Evolutionary conservation across 1,140 invertebrate genomes (phyloP), one percentile per base, ranked within the genome.

Genomic region (Conopomorpha cramerella): DNA sequence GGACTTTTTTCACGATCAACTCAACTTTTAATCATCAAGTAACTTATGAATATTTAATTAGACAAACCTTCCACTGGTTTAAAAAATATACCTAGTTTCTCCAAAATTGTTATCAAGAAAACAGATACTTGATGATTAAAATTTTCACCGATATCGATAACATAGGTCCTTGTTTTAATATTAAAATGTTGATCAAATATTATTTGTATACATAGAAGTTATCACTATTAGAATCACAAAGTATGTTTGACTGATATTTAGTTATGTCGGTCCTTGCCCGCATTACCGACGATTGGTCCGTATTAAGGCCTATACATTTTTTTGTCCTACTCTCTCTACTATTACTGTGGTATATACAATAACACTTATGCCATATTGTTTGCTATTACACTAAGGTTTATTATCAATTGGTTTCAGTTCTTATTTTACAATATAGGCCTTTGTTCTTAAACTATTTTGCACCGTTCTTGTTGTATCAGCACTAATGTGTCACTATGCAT

Each of bases 201-300:
- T 4, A 23, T 23, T 23, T 10, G 4, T 23, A 23, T 10, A 10
- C 4, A 6, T 6, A 4, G 19, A 23, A 4, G 19, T 6, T 23
- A 23, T 6, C 4, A 23, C 4, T 23, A 23, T 6, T 23, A 10
- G 4, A 23, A 4, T 6, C 19, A 23, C 19, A 23, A 23, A 10
- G 4, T 23, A 23, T 23, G 19, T 10, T 23, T 23, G 19, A 23
- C 10, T 6, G 10, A 10, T 23, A 23, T 23, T 6, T 10, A 23
- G 30, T 51, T 41, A 31, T 46, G 16, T 57, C 47, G 49, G 52
- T 56, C 51, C 47, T 51, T 36, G 49, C 43, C 46, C 40, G 39
- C 39, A 46, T 39, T 51, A 55, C 28, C 23, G 31, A 51, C 41
- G 40, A 53, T 71, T 71, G 66, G 66, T 71, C 66, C 66, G 48